Evolutionary conservation across 2,113 vertebrate genomes (phyloP).

Genomic region (Siniperca chuatsi): DNA sequence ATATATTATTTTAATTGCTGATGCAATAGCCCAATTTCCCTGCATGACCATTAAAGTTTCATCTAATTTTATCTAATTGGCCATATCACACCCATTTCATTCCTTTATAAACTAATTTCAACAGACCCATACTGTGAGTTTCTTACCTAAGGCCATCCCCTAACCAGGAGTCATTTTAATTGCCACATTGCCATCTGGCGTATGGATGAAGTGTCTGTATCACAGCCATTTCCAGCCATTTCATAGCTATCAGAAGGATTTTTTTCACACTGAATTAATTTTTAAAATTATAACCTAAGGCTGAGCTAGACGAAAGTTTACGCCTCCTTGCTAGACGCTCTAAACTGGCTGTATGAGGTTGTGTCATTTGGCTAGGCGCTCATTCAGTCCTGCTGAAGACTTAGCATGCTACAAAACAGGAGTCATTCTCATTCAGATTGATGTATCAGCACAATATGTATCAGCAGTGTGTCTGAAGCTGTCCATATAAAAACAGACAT

Average conservation of each 20-base stretch:
- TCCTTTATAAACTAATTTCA: constrained; percentile 54
- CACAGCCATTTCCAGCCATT: constrained; percentile 20
- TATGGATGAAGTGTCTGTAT: constrained; percentile 34
- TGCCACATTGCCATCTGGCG: constrained; percentile 62
- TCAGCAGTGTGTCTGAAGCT: background rate
- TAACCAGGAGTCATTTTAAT: constrained; percentile 52
- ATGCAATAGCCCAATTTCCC: constrained; percentile 27
- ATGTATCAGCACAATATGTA: background rate
- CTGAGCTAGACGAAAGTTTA: background rate
- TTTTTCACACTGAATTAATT: background rate
- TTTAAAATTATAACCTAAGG: constrained; percentile 39
- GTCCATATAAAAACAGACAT: background rate
- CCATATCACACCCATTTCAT: constrained; percentile 32
- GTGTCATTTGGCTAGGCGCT: background rate
- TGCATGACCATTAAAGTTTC: constrained; percentile 40
- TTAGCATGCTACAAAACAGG: background rate
- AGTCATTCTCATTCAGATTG: background rate
- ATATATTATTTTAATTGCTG: constrained; percentile 21
- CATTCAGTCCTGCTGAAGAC: background rate
- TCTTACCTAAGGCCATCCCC: constrained; percentile 48
- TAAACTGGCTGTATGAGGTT: constrained; percentile 1
- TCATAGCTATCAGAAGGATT: background rate
- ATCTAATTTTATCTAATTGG: constrained; percentile 60
- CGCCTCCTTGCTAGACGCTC: background rate
- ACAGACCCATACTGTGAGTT: constrained; percentile 33